These are phyloP conservation scores for Falco naumanni DNA, from an alignment of 2,797 vertebrate species.

Conservation along the genomic window DNA sequence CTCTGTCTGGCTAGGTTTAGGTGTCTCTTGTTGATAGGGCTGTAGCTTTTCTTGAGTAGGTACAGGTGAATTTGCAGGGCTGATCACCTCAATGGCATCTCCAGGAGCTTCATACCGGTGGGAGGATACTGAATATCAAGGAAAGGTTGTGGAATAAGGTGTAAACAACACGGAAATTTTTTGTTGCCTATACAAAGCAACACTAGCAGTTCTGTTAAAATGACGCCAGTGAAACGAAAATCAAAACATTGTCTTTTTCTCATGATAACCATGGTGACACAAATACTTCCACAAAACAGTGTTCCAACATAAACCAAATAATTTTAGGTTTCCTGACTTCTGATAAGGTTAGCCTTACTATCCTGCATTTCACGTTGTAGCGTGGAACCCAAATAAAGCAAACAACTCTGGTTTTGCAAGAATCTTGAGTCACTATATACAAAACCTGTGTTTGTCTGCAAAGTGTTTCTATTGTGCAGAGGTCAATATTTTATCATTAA, in stretches of 20 bases:
- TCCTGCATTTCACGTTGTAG: not conserved
- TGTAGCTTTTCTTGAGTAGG: slow-evolving; percentile 89
- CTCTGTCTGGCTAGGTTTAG: slow-evolving; percentile 83
- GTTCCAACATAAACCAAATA: not conserved
- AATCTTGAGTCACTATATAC: not conserved
- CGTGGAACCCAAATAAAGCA: not conserved
- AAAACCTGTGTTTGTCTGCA: not conserved
- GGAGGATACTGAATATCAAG: slow-evolving; percentile 84
- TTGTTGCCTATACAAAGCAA: not conserved
- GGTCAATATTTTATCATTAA: slow-evolving; percentile 1
- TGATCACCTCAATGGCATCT: slow-evolving; percentile 95
- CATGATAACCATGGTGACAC: not conserved
- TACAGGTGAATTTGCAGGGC: slow-evolving; percentile 92
- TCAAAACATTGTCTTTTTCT: not conserved
- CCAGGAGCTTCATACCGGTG: slow-evolving; percentile 89
- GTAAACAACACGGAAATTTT: not conserved
- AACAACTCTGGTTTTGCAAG: not conserved
- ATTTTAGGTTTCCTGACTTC: not conserved
- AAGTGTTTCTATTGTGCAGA: not conserved
- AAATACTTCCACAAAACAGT: not conserved
- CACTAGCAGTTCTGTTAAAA: not conserved
- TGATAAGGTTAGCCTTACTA: not conserved
- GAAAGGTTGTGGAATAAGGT: slow-evolving; percentile 1
- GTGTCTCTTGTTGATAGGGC: slow-evolving; percentile 79
- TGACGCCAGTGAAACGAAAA: not conserved